Percentiles rank a stretch among this genome's conserved stretches.
phyloP scores from a whole-genome alignment of 2,113 vertebrate species.

The Chloebia gouldiae region DNA sequence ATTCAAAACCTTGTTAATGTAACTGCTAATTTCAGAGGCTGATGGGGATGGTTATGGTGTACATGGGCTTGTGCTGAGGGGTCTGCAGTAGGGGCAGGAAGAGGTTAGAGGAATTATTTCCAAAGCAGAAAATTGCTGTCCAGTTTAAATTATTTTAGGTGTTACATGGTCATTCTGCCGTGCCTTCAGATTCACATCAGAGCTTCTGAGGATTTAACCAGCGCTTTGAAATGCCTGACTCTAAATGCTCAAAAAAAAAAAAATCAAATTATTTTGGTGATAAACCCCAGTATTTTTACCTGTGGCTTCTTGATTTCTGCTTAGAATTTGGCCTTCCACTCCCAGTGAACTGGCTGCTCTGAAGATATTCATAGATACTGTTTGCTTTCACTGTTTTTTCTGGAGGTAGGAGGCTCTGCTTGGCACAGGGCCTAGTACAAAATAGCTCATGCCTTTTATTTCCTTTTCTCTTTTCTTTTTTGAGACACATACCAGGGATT shows the following conservation, averaged over 20 bases:
- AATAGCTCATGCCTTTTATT: slow-evolving; percentile 37
- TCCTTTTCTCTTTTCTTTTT: background rate
- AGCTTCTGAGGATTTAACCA: background rate
- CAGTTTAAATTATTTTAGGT: background rate
- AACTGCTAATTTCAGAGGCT: slow-evolving; percentile 43
- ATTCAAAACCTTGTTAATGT: slow-evolving; percentile 53
- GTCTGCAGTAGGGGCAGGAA: slow-evolving; percentile 16
- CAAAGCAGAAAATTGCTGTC: slow-evolving; percentile 29
- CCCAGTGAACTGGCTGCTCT: background rate
- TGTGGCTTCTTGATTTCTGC: background rate
- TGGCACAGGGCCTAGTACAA: slow-evolving; percentile 15
- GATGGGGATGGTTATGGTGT: slow-evolving; percentile 11
- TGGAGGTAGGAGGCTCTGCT: slow-evolving; percentile 1
- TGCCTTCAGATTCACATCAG: background rate
- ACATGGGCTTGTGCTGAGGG: background rate
- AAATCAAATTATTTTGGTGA: background rate
- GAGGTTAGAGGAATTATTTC: slow-evolving; percentile 41
- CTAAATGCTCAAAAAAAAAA: background rate
- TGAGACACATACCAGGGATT: background rate
- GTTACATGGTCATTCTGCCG: background rate
- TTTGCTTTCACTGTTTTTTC: background rate
- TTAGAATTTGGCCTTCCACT: background rate
- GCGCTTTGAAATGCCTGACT: background rate
- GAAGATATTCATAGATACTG: background rate
- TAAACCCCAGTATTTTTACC: background rate